Base-by-base conservation (phyloP, 2,888 invertebrate species). In the Nephrotoma flavescens region DNA sequence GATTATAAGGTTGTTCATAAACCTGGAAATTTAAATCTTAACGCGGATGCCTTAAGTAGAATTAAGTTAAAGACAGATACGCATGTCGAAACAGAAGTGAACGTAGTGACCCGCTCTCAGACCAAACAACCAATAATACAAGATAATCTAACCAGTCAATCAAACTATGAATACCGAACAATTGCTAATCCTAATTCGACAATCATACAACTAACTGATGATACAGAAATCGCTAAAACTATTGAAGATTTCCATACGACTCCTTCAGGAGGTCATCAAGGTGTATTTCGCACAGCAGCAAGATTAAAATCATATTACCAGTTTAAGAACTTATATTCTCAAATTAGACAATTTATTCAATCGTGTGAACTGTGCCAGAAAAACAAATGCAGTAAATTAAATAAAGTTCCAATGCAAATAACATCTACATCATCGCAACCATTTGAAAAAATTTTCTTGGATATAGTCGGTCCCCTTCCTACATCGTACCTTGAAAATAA, bases 1-100 rank as follows among this genome's bases (percentile, higher is more conserved):
- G 31, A 31, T 31, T 31, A 31, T 31, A 31, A 31, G 31, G 31
- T 31, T 31, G 31, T 31, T 86, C 89, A 89, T 57, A 88, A 88
- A 87, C 83, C n/a, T n/a, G n/a, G n/a, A n/a, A n/a, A n/a, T n/a
- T n/a, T n/a, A n/a, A n/a, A n/a, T n/a, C n/a, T n/a, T n/a, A n/a
- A n/a, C n/a, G n/a, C n/a, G n/a, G n/a, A n/a, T n/a, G n/a, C n/a
- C n/a, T n/a, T n/a, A n/a, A n/a, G n/a, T n/a, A n/a, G n/a, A n/a
- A n/a, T n/a, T n/a, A n/a, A n/a, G n/a, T n/a, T n/a, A n/a, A n/a
- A n/a, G n/a, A n/a, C n/a, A n/a, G n/a, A n/a, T n/a, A n/a, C n/a
- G n/a, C n/a, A n/a, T n/a, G n/a, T n/a, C n/a, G n/a, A n/a, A n/a
- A n/a, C n/a, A n/a, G n/a, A n/a, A n/a, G n/a, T n/a, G n/a, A n/a